Evolutionary conservation across 2,113 vertebrate genomes (phyloP), one percentile per base, ranked within the genome.

Genomic region (Engystomops pustulosus): DNA sequence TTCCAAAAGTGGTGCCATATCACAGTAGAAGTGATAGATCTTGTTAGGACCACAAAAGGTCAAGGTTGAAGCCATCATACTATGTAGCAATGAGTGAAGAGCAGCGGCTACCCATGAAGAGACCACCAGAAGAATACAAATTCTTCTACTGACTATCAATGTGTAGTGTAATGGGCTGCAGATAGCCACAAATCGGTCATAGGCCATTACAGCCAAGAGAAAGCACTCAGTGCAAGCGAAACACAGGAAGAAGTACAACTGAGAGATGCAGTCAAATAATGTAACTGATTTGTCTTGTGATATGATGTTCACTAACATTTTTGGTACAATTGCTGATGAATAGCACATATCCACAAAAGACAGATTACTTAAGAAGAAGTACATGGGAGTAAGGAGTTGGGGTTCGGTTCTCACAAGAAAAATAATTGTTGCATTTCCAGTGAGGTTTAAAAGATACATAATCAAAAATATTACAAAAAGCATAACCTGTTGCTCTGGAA

Each of bases 141-240:
- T 32, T 34, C 44, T 25, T n/a, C 41, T 74, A 76, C 41, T 85
- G 58, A 86, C 76, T 15, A 84, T 55, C 38, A 70, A 1, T 0
- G 53, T 30, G 27, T 83, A 87, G 27, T 84, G 71, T 3, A 85
- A 51, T 17, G 78, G 84, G 14, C 81, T 65, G n/a, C 88, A 88
- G 41, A 84, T 17, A 20, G 78, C 85, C 11, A 76, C 67, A 55
- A 27, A 82, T 53, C 20, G 6, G 44, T 87, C 84, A 5, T 68
- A 86, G 10, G 86, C 85, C 85, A 85, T 86, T 25, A 34, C 77
- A 2, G 85, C 85, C 72, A 88, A 78, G 6, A 86, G 51, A 27
- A 77, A 32, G 41, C 77, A 82, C 34, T 83, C 81, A 4, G 71
- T 76, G 55, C 81, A 65, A 6, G 71, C 81, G 3, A 83, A 76